Conservation (phyloP, 1,140 invertebrate species). For the Riptortus pedestris region DNA sequence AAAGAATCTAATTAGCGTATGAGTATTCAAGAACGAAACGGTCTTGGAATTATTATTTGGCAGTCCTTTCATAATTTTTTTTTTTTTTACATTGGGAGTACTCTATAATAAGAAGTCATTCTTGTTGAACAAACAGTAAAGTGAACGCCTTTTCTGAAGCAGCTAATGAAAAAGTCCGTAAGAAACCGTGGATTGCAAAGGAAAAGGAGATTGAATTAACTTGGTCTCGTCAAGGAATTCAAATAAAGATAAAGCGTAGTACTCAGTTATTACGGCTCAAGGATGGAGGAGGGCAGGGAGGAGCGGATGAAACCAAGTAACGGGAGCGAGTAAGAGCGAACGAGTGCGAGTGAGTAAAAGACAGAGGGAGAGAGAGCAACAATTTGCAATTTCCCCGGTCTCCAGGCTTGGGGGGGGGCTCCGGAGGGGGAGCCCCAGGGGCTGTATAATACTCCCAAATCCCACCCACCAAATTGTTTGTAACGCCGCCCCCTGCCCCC, state of each 20-base stretch:
- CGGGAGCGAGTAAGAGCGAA: too few relatives aligned
- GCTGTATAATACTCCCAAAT: slow-evolving; percentile 21
- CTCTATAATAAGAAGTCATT: too few relatives aligned
- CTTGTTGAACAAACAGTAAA: too few relatives aligned
- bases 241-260: slow-evolving; percentile 15
- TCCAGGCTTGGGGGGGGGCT: not conserved
- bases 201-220: slow-evolving; percentile 18
- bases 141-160: too few relatives aligned
- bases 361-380: slow-evolving; percentile 18
- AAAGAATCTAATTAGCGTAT: too few relatives aligned
- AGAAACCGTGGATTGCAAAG: not conserved
- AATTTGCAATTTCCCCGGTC: slow-evolving; percentile 25
- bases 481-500: slow-evolving; percentile 17
- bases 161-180: not conserved
- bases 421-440: slow-evolving; percentile 8
- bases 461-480: slow-evolving; percentile 26
- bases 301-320: too few relatives aligned
- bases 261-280: not conserved
- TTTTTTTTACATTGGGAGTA: too few relatives aligned
- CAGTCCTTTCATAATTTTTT: too few relatives aligned
- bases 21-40: too few relatives aligned
- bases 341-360: too few relatives aligned
- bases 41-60: too few relatives aligned
- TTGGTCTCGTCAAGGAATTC: slow-evolving; percentile 15
- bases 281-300: not conserved